Evolutionary conservation across 2,888 invertebrate species (phyloP).

Genomic region (Gibbula magus): DNA sequence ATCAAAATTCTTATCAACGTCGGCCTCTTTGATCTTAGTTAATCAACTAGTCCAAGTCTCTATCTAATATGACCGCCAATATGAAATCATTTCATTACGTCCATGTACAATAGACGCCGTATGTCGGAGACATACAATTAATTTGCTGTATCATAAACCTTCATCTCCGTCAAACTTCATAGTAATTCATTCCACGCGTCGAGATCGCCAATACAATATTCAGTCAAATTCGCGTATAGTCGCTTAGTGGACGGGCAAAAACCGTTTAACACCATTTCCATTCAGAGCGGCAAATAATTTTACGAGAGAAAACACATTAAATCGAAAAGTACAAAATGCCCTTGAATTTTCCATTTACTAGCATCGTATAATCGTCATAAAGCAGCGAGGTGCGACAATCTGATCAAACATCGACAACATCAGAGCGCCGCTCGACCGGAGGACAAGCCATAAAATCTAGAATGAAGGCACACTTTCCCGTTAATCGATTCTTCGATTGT

Average conservation of each 20-base stretch:
- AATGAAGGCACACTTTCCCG: not conserved
- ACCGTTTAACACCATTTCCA: not conserved
- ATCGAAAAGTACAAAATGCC: not conserved
- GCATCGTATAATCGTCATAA: not conserved
- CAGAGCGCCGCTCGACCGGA: not conserved
- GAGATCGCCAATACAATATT: no score
- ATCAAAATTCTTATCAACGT: no score
- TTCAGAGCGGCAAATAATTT: not conserved
- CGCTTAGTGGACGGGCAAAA: not conserved
- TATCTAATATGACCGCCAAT: no score
- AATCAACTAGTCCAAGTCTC: no score
- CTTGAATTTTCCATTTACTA: not conserved
- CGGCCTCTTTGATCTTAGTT: no score
- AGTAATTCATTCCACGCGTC: no score
- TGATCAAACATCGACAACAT: not conserved
- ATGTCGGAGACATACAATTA: no score
- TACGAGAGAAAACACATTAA: not conserved
- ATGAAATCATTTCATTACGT: no score
- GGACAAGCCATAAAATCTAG: not conserved
- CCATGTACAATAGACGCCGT: no score
- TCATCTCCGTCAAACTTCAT: no score
- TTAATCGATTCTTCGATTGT: not conserved
- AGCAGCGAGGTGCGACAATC: not conserved
- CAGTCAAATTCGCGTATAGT: no score
- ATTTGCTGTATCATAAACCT: no score